Conservation (phyloP, 2,113 vertebrate species). For the zebrafish (Danio rerio) region DNA sequence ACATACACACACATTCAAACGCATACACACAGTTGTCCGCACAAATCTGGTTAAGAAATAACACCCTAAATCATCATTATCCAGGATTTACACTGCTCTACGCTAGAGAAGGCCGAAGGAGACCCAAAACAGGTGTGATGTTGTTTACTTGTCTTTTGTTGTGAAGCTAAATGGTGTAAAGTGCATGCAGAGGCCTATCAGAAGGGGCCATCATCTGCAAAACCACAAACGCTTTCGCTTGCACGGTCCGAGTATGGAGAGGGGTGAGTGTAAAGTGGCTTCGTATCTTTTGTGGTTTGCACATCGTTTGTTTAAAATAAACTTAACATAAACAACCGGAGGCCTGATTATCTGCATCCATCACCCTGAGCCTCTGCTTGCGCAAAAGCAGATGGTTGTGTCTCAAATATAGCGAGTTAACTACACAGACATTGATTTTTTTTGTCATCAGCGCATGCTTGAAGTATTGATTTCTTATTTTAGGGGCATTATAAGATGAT, state of each 20-base stretch:
- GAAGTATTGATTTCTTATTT: no score
- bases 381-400: background rate
- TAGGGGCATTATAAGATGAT: background rate
- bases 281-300: background rate
- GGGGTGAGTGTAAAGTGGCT: no score
- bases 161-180: background rate
- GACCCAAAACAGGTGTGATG: background rate
- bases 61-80: background rate
- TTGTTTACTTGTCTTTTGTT: background rate
- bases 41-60: background rate
- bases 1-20: background rate
- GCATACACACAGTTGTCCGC: background rate
- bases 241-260: background rate
- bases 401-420: background rate
- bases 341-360: background rate
- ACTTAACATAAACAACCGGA: background rate
- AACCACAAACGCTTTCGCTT: background rate
- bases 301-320: background rate
- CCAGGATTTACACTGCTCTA: background rate
- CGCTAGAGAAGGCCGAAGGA: background rate
- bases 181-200: slow-evolving; percentile 12
- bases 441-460: background rate
- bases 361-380: background rate
- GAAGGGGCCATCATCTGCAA: background rate
- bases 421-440: background rate